Conservation (phyloP, 1,140 invertebrate species). For the Drosophila arawakana region DNA sequence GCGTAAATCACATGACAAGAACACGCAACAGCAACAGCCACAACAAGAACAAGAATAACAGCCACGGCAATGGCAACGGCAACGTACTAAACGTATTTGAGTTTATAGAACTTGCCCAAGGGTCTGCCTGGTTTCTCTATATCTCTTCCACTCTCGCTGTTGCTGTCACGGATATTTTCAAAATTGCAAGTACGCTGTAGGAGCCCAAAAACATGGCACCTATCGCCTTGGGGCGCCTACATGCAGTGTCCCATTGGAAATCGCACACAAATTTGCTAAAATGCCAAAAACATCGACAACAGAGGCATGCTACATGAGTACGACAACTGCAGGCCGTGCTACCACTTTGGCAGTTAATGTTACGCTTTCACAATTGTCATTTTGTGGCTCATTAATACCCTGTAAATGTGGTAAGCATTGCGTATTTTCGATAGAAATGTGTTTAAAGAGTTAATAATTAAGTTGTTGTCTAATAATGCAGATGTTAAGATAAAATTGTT, state of each 20-base stretch:
- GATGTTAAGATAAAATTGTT: no score
- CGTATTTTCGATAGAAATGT: not conserved
- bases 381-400: constrained; percentile 33
- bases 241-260: constrained; percentile 28
- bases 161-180: constrained; percentile 39
- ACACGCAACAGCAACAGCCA: constrained; percentile 36
- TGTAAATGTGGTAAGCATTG: constrained; percentile 1
- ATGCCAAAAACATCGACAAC: constrained; percentile 48
- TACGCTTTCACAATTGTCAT: constrained; percentile 38
- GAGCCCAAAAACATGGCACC: constrained; percentile 24
- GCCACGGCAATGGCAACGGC: not conserved
- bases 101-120: constrained; percentile 39
- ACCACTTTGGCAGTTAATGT: constrained; percentile 54
- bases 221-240: not conserved
- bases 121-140: not conserved
- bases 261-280: constrained; percentile 53
- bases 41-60: no score
- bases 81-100: constrained; percentile 33
- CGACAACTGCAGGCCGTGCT: constrained; percentile 1
- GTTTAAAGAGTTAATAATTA: not conserved
- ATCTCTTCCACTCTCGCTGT: not conserved
- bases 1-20: constrained; percentile 48
- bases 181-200: constrained; percentile 12
- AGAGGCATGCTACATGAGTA: constrained; percentile 37
- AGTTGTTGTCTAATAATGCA: no score